These are phyloP conservation scores for Parapsyche elsis DNA, from an alignment of 1,140 invertebrate species.

Conservation along the genomic window DNA sequence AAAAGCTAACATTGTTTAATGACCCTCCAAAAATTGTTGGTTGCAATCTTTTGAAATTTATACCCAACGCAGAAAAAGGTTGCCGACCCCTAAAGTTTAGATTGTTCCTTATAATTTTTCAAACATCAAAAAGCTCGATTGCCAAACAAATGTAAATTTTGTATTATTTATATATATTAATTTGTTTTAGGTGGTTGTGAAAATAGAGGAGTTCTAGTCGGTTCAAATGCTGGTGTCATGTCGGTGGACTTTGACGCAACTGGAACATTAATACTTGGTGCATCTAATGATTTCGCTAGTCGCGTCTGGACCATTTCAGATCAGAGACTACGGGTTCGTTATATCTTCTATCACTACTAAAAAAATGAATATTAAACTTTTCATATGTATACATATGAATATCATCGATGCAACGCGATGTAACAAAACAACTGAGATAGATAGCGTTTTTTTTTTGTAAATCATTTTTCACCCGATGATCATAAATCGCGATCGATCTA, in stretches of 20 bases:
- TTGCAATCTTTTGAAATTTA: background rate
- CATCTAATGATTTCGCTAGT: conserved; percentile 95
- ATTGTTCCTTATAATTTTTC: too few species aligned
- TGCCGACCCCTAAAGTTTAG: too few species aligned
- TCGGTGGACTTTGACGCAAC: conserved; percentile 94
- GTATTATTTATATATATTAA: too few species aligned
- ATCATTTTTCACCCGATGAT: background rate
- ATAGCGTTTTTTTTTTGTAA: background rate
- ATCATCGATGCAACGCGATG: background rate
- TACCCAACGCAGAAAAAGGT: too few species aligned
- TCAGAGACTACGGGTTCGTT: conserved; percentile 87
- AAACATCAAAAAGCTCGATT: too few species aligned
- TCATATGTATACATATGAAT: background rate
- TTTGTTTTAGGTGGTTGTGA: conserved; percentile 69
- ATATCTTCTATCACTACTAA: background rate
- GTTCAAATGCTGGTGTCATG: conserved; percentile 94
- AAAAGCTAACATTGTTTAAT: too few species aligned
- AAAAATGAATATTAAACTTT: background rate
- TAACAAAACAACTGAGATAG: background rate
- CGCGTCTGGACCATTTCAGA: conserved; percentile 93
- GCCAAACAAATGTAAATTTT: too few species aligned
- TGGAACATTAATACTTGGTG: conserved; percentile 85
- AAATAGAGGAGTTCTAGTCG: conserved; percentile 80
- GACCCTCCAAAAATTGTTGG: too few species aligned
- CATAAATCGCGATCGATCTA: conserved; percentile 20